Conservation (phyloP, 2,797 vertebrate species). For the Monodelphis domestica region DNA sequence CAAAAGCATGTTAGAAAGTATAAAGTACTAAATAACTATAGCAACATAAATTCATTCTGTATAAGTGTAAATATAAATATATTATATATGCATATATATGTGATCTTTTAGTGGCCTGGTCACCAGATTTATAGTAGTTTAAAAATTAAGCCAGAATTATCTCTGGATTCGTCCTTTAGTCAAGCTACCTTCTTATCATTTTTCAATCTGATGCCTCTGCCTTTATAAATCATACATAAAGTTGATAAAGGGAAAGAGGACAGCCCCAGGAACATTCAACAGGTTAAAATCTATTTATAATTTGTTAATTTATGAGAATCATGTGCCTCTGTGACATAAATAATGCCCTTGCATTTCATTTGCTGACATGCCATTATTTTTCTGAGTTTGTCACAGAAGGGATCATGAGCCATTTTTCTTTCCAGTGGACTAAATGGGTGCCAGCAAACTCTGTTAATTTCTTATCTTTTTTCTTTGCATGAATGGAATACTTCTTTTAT, state of each 20-base stretch:
- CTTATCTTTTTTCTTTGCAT: conserved; percentile 1
- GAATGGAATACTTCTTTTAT: conserved; percentile 17
- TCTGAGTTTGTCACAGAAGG: conserved; percentile 72
- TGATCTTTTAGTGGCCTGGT: background rate
- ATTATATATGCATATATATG: background rate
- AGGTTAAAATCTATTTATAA: conserved; percentile 76
- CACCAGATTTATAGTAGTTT: conserved; percentile 16
- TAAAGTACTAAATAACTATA: background rate
- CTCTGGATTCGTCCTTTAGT: conserved; percentile 52
- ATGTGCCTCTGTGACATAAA: conserved; percentile 83
- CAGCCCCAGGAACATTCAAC: conserved; percentile 79
- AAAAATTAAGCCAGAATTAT: conserved; percentile 45
- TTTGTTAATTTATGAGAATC: conserved; percentile 82
- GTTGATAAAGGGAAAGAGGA: conserved; percentile 80
- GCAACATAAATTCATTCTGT: background rate
- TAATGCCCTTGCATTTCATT: conserved; percentile 83
- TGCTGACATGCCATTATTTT: conserved; percentile 76
- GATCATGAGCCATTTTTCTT: conserved; percentile 71
- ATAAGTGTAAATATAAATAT: background rate
- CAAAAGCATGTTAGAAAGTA: background rate
- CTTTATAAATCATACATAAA: conserved; percentile 83
- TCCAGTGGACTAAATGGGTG: conserved; percentile 33
- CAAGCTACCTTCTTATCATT: conserved; percentile 72
- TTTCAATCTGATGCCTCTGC: conserved; percentile 71
- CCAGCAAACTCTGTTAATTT: conserved; percentile 27